Percentiles rank a stretch among this genome's conserved stretches.
Conservation (phyloP, 2,888 invertebrate species). For the Drosophila falleni region DNA sequence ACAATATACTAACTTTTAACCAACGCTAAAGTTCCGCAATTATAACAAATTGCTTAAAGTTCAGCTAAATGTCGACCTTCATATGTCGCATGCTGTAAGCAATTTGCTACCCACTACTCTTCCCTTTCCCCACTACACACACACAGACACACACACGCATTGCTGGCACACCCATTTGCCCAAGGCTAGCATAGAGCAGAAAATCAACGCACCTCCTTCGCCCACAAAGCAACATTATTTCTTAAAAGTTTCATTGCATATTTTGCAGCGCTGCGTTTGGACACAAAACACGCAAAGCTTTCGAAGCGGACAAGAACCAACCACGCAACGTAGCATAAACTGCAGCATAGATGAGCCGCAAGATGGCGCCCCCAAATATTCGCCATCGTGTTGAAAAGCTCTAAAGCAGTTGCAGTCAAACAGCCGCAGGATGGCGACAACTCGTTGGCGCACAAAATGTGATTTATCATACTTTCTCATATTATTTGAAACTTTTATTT, state of each 20-base stretch:
- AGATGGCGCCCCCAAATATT: constrained; percentile 63
- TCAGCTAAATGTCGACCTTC: constrained; percentile 44
- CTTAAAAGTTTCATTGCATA: constrained; percentile 69
- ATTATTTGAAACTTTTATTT: constrained; percentile 13
- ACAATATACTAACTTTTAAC: constrained; percentile 11
- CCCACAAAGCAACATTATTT: constrained; percentile 7
- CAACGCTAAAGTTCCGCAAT: constrained; percentile 37
- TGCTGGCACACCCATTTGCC: constrained; percentile 26
- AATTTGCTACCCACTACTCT: constrained; percentile 14
- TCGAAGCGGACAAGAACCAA: constrained; percentile 22
- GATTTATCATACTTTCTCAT: constrained; percentile 12
- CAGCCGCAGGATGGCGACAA: constrained; percentile 34
- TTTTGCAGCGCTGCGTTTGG: constrained; percentile 71
- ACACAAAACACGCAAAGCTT: constrained; percentile 53
- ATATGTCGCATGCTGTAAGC: constrained; percentile 45
- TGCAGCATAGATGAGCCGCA: constrained; percentile 61
- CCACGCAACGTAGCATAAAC: constrained; percentile 70
- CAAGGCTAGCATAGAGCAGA: constrained; percentile 15
- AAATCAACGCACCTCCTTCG: background rate
- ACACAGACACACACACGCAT: constrained; percentile 10
- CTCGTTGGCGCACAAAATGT: constrained; percentile 28
- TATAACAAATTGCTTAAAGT: constrained; percentile 34
- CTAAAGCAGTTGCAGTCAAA: background rate
- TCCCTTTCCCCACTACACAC: background rate
- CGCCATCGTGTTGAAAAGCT: constrained; percentile 42